Evolutionary conservation across 2,113 vertebrate genomes (phyloP).

Genomic region (Sitta europaea): DNA sequence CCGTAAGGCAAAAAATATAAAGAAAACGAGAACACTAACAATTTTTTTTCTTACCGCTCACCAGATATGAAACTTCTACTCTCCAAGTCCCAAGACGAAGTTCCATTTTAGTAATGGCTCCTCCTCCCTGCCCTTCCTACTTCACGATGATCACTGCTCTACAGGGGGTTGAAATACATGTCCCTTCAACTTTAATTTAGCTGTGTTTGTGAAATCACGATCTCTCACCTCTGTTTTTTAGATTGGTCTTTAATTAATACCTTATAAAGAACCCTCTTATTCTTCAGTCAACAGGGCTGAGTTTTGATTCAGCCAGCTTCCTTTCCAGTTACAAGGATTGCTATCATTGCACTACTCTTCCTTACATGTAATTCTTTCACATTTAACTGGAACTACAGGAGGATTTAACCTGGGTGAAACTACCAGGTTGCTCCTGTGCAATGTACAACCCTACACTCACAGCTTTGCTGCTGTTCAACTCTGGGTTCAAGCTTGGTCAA

Average conservation of each 20-base stretch:
- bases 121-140: background rate
- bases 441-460: background rate
- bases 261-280: background rate
- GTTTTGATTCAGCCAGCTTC: background rate
- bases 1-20: background rate
- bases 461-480: background rate
- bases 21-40: background rate
- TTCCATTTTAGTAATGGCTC: background rate
- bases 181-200: background rate
- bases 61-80: background rate
- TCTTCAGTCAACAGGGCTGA: background rate
- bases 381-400: background rate
- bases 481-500: background rate
- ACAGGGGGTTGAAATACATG: background rate
- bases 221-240: background rate
- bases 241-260: background rate
- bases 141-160: background rate
- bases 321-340: background rate
- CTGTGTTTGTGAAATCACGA: background rate
- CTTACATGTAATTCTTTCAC: background rate
- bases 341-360: background rate
- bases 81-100: background rate
- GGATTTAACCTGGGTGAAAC: background rate
- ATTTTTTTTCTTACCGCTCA: background rate
- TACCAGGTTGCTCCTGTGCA: background rate